phyloP scores from a whole-genome alignment of 2,888 invertebrate species.

The Lasioglossum vierecki region DNA sequence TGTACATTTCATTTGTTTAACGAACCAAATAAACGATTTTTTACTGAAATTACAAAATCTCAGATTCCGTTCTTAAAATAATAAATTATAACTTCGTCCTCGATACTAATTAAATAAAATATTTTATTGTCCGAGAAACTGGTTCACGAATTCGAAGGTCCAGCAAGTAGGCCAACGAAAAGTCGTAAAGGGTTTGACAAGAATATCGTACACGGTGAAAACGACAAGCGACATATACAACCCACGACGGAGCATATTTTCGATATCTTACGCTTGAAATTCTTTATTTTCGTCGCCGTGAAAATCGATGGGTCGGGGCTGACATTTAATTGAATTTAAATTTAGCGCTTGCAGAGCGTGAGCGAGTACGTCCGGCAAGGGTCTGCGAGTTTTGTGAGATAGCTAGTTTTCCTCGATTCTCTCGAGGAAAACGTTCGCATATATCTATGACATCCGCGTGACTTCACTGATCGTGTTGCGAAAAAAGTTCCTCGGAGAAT shows the following conservation, averaged over 20 bases:
- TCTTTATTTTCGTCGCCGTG: background rate
- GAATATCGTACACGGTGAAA: background rate
- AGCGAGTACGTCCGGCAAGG: constrained; percentile 37
- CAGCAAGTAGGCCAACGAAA: background rate
- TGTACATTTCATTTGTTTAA: constrained; percentile 10
- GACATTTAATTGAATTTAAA: constrained; percentile 55
- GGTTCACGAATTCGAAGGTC: background rate
- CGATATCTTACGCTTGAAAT: background rate
- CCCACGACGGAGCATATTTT: background rate
- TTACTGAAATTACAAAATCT: background rate
- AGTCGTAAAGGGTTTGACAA: background rate
- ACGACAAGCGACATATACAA: background rate
- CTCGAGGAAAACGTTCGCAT: constrained; percentile 39
- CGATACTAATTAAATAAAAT: background rate
- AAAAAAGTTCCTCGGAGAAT: constrained; percentile 5
- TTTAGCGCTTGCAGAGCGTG: constrained; percentile 46
- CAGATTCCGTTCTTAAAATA: background rate
- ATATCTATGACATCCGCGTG: constrained; percentile 48
- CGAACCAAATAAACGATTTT: constrained; percentile 5
- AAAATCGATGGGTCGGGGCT: constrained; percentile 23
- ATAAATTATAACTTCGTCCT: background rate
- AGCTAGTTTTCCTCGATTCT: constrained; percentile 39
- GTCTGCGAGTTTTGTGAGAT: constrained; percentile 35
- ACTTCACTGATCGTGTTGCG: constrained; percentile 39
- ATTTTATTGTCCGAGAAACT: background rate